A percentile compares a stretch with the other conserved stretches of the same genome.
phyloP scores from a whole-genome alignment of 2,888 invertebrate species.

The Endomychus coccineus region DNA sequence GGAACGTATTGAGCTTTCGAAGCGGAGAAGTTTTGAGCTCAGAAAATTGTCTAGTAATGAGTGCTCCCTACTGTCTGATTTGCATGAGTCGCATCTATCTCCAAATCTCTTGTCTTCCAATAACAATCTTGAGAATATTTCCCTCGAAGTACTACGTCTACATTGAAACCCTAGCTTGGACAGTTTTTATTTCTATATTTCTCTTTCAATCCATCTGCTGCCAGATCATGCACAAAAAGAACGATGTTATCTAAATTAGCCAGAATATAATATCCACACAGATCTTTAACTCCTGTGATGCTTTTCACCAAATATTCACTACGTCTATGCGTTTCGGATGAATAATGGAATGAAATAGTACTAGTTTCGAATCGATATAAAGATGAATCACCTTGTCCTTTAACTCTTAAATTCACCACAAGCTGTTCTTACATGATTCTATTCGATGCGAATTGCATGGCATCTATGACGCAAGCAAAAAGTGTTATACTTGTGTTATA shows the following conservation, averaged over 20 bases:
- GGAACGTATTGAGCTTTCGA: not conserved
- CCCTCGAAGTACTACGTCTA: not conserved
- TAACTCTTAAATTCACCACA: not conserved
- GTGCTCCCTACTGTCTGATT: not conserved
- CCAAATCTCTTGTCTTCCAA: not conserved
- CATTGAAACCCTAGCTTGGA: constrained; percentile 2
- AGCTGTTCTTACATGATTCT: not conserved
- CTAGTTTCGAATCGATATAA: not conserved
- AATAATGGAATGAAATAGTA: constrained; percentile 1
- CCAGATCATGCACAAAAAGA: not conserved
- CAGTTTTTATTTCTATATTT: constrained; percentile 2
- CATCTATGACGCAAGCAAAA: too few relatives aligned
- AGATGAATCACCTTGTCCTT: not conserved
- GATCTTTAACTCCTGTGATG: not conserved
- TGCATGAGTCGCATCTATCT: constrained; percentile 2
- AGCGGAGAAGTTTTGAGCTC: not conserved
- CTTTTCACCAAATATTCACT: constrained; percentile 1
- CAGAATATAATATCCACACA: constrained; percentile 2
- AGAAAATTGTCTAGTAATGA: constrained; percentile 6
- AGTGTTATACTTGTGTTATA: constrained; percentile 1
- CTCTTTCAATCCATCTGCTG: not conserved
- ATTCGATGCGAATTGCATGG: too few relatives aligned
- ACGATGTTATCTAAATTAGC: constrained; percentile 1
- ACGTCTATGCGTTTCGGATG: not conserved
- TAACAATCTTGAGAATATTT: not conserved